A percentile compares a stretch with the other conserved stretches of the same genome.
Evolutionary conservation across 1,140 invertebrate genomes (phyloP).

Genomic region (Trichogramma pretiosum): DNA sequence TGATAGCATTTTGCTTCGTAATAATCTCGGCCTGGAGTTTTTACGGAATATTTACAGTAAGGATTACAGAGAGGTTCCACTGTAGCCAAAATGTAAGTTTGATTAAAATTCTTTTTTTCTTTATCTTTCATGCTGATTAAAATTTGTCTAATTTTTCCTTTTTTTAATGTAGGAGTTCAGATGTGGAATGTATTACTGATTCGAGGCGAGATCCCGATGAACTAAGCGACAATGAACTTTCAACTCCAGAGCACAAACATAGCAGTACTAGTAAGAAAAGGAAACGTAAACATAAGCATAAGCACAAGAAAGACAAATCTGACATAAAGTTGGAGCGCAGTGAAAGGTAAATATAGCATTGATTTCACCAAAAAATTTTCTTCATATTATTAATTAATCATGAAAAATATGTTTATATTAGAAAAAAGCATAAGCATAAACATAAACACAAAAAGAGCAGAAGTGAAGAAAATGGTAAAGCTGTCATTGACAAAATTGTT

Average conservation of each 20-base stretch:
- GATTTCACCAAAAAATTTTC: not conserved
- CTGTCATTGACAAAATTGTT: constrained; percentile 29
- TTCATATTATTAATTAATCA: constrained; percentile 12
- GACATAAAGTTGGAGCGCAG: constrained; percentile 33
- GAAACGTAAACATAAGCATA: constrained; percentile 51
- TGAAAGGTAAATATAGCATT: constrained; percentile 33
- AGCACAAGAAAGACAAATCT: constrained; percentile 47
- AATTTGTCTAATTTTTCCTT: too few species aligned
- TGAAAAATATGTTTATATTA: constrained; percentile 5
- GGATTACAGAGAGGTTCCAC: too few species aligned
- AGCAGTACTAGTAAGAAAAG: constrained; percentile 46
- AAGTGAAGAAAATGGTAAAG: constrained; percentile 38
- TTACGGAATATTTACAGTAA: too few species aligned
- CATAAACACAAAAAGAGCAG: constrained; percentile 45
- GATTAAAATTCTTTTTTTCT: too few species aligned
- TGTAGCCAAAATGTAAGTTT: too few species aligned
- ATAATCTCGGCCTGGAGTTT: too few species aligned
- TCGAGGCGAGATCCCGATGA: constrained; percentile 30
- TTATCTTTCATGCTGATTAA: too few species aligned
- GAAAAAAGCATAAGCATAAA: constrained; percentile 47
- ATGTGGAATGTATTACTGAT: constrained; percentile 33
- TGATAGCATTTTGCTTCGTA: too few species aligned
- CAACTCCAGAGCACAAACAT: constrained; percentile 39
- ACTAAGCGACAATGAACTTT: constrained; percentile 32
- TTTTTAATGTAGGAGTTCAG: constrained; percentile 31